Evolutionary conservation across 2,113 vertebrate genomes (phyloP).

Genomic region (Callithrix jacchus): DNA sequence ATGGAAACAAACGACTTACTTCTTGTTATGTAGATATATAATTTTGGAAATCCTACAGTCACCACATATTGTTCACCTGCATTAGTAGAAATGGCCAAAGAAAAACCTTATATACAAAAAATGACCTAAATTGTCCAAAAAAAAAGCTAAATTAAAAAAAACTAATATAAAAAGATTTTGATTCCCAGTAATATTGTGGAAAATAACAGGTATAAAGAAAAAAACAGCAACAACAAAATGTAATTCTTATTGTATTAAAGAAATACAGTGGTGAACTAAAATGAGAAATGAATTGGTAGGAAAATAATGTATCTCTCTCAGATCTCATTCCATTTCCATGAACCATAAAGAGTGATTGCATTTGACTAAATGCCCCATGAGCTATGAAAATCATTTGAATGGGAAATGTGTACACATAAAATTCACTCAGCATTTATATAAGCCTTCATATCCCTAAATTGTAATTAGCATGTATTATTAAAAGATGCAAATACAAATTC

Average conservation of each 20-base stretch:
- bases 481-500: slow-evolving; percentile 59
- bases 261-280: neutral
- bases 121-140: slow-evolving; percentile 33
- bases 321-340: slow-evolving; percentile 51
- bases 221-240: neutral
- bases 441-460: slow-evolving; percentile 22
- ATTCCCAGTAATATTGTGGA: slow-evolving; percentile 13
- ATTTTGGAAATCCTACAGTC: neutral
- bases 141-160: neutral
- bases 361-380: neutral
- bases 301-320: slow-evolving; percentile 47
- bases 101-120: neutral
- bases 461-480: slow-evolving; percentile 54
- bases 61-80: neutral
- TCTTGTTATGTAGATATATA: neutral
- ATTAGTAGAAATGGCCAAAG: slow-evolving; percentile 48
- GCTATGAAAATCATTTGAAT: slow-evolving; percentile 70
- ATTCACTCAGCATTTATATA: slow-evolving; percentile 19
- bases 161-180: neutral
- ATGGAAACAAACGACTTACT: slow-evolving; percentile 17
- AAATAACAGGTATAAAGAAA: neutral
- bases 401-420: slow-evolving; percentile 63
- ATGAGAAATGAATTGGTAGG: slow-evolving; percentile 55
- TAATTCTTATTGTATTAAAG: slow-evolving; percentile 26
- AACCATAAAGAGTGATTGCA: slow-evolving; percentile 58